Evolutionary conservation across 2,797 vertebrate genomes (phyloP).

Genomic region (Dermochelys coriacea): DNA sequence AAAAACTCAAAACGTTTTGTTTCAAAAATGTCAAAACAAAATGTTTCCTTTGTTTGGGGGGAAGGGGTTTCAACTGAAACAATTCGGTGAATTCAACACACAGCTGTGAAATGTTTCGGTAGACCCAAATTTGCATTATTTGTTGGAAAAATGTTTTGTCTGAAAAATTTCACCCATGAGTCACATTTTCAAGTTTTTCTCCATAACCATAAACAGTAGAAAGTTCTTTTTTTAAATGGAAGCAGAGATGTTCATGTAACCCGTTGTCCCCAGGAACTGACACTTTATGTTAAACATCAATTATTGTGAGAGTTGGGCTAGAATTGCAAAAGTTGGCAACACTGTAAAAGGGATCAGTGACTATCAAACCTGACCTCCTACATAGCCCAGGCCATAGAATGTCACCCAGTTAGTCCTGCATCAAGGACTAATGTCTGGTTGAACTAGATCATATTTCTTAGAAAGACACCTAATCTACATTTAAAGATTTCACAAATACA

Average conservation of each 20-base stretch:
- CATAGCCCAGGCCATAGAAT: neutral
- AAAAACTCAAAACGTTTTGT: neutral
- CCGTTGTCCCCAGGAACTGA: neutral
- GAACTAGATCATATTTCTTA: neutral
- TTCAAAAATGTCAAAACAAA: neutral
- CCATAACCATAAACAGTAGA: neutral
- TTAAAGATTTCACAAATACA: neutral
- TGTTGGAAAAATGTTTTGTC: neutral
- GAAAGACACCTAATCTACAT: neutral
- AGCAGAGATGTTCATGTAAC: neutral
- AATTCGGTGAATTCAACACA: neutral
- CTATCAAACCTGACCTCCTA: neutral
- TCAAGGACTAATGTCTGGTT: neutral
- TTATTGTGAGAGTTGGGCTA: neutral
- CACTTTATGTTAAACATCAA: neutral
- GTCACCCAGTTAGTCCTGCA: neutral
- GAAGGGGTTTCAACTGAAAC: neutral
- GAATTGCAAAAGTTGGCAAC: neutral
- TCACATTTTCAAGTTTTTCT: constrained; percentile 17
- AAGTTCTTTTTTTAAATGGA: neutral
- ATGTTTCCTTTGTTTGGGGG: neutral
- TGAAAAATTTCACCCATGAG: neutral
- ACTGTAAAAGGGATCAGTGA: neutral
- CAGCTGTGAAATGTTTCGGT: neutral
- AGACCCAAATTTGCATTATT: neutral